Conservation (phyloP, 2,888 invertebrate species). For the Protonemura montana region DNA sequence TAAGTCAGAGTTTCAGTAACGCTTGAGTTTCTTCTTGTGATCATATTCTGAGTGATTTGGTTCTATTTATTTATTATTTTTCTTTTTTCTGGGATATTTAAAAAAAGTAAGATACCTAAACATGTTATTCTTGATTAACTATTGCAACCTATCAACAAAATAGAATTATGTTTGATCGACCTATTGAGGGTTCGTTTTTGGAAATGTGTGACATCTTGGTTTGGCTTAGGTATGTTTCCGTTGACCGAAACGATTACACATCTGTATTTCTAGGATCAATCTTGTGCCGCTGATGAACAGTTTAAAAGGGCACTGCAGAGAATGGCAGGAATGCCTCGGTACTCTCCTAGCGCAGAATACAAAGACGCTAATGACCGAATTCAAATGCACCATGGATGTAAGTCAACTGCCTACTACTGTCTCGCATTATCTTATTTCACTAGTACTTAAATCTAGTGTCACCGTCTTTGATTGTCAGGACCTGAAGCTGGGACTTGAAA, state of each 20-base stretch:
- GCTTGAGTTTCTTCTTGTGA: neutral
- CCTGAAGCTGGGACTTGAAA: constrained; percentile 72
- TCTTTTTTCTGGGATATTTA: too few species aligned
- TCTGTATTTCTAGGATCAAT: constrained; percentile 64
- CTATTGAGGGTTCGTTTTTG: too few species aligned
- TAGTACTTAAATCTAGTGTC: neutral
- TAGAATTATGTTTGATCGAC: too few species aligned
- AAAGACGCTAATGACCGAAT: constrained; percentile 70
- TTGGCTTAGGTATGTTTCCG: neutral
- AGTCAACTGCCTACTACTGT: constrained; percentile 51
- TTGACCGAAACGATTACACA: neutral
- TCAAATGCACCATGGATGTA: constrained; percentile 76
- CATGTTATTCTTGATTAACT: too few species aligned
- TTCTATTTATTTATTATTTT: constrained; percentile 18
- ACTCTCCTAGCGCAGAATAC: constrained; percentile 72
- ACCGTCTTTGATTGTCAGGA: constrained; percentile 55
- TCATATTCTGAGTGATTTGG: too few species aligned
- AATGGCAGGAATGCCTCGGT: constrained; percentile 82
- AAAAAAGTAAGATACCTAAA: too few species aligned
- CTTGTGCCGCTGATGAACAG: constrained; percentile 73
- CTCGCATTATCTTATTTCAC: too few species aligned
- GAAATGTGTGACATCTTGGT: too few species aligned
- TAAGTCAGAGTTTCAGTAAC: constrained; percentile 49
- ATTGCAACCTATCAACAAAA: too few species aligned
- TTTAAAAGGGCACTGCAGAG: constrained; percentile 75